A percentile compares a stretch with the other conserved stretches of the same genome.
phyloP scores from a whole-genome alignment of 2,888 invertebrate genomes.

The Exocentrus adspersus region DNA sequence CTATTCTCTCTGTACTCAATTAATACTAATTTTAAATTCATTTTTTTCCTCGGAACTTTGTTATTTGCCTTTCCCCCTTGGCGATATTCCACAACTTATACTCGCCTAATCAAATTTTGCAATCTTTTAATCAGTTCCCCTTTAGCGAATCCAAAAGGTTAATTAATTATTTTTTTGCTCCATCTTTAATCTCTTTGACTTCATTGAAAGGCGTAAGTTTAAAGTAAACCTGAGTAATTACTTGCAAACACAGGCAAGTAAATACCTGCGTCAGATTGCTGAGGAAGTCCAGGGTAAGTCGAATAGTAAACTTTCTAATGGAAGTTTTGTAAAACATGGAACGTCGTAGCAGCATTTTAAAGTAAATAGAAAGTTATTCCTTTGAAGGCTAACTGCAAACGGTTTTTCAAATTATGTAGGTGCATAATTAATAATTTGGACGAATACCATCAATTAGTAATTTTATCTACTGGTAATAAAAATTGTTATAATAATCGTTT shows the following conservation, averaged over 20 bases:
- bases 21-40: slow-evolving; percentile 30
- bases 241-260: slow-evolving; percentile 26
- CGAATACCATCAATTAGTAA: too few relatives aligned
- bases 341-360: not conserved
- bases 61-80: slow-evolving; percentile 21
- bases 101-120: slow-evolving; percentile 52
- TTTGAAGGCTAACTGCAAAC: not conserved
- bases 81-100: slow-evolving; percentile 40
- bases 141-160: slow-evolving; percentile 35
- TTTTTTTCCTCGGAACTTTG: slow-evolving; percentile 24
- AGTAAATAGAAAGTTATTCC: not conserved
- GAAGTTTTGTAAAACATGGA: not conserved
- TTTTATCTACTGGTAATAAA: too few relatives aligned
- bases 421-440: too few relatives aligned
- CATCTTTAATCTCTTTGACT: slow-evolving; percentile 33
- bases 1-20: slow-evolving; percentile 20
- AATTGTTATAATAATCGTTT: too few relatives aligned
- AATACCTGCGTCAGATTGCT: slow-evolving; percentile 7
- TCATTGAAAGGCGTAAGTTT: slow-evolving; percentile 27
- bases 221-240: slow-evolving; percentile 26
- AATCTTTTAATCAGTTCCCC: slow-evolving; percentile 49
- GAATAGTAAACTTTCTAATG: slow-evolving; percentile 12
- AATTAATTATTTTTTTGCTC: slow-evolving; percentile 41
- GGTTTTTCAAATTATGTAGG: too few relatives aligned
- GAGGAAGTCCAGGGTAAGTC: slow-evolving; percentile 5